These are phyloP conservation scores for Acomys russatus DNA, from an alignment of 2,797 vertebrate species.

Conservation along the genomic window DNA sequence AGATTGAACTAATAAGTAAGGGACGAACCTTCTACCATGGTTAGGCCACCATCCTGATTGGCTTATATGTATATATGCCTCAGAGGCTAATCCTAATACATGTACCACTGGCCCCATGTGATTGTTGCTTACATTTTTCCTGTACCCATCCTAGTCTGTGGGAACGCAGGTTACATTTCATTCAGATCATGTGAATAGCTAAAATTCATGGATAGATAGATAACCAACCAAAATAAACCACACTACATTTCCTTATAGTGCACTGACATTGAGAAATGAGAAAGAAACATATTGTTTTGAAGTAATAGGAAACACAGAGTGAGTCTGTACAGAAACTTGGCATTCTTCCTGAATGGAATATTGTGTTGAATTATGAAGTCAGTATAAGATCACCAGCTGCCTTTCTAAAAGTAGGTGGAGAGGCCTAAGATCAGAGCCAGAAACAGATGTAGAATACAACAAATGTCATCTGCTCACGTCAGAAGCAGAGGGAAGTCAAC, in stretches of 20 bases:
- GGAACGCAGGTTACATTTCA: conserved; percentile 21
- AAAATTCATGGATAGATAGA: no score
- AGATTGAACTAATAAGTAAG: neutral
- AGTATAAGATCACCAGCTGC: conserved; percentile 25
- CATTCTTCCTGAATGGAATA: conserved; percentile 30
- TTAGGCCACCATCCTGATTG: neutral
- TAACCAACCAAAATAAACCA: neutral
- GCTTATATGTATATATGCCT: neutral
- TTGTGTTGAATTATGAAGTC: conserved; percentile 38
- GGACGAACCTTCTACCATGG: neutral
- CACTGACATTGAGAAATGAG: conserved; percentile 2
- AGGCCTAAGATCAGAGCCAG: conserved; percentile 44
- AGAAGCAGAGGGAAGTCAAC: conserved; percentile 20
- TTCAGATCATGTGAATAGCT: conserved; percentile 12
- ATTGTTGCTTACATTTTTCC: neutral
- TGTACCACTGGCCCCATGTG: neutral
- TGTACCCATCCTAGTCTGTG: neutral
- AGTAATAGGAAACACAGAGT: conserved; percentile 6
- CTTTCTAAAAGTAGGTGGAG: conserved; percentile 64
- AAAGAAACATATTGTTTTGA: neutral
- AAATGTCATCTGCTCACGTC: conserved; percentile 27
- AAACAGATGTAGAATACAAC: conserved; percentile 46
- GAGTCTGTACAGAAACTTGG: conserved; percentile 2
- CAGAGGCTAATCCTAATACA: neutral
- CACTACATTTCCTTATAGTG: neutral